Evolutionary conservation across 2,797 vertebrate species (phyloP).

Genomic region (Gallinago nigripennis): DNA sequence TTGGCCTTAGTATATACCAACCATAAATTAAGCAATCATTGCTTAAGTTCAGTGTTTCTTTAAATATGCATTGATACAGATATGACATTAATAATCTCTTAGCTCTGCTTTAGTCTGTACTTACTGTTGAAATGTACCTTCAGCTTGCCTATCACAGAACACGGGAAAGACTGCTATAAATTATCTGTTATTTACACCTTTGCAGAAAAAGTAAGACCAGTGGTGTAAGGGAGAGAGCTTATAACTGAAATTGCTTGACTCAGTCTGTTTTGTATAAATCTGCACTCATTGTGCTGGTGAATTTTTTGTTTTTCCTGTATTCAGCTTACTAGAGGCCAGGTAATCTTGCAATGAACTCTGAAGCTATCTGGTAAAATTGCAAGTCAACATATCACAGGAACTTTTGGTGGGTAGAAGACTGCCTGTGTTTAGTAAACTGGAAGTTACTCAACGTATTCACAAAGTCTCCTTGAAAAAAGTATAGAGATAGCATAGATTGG

Average conservation of each 20-base stretch:
- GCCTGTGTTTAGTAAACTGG: background rate
- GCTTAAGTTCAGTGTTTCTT: background rate
- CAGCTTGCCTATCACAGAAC: background rate
- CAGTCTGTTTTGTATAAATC: background rate
- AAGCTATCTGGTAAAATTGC: background rate
- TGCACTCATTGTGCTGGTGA: background rate
- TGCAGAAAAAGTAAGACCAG: background rate
- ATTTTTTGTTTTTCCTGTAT: background rate
- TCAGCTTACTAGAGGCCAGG: background rate
- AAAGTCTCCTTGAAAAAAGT: background rate
- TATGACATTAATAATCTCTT: background rate
- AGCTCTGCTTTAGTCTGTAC: slow-evolving; percentile 1
- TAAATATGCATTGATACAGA: background rate
- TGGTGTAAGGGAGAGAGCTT: background rate
- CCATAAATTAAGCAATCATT: background rate
- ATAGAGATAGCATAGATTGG: background rate
- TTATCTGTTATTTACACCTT: background rate
- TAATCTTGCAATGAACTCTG: background rate
- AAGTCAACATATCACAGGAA: background rate
- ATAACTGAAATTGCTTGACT: background rate
- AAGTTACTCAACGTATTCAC: background rate
- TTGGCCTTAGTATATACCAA: background rate
- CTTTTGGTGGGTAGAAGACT: background rate
- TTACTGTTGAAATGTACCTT: background rate
- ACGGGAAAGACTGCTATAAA: background rate